Percentiles rank a stretch among this genome's conserved stretches.
These are phyloP conservation scores for Hydropsyche betteni DNA, from an alignment of 2,888 invertebrate species.

Conservation along the genomic window DNA sequence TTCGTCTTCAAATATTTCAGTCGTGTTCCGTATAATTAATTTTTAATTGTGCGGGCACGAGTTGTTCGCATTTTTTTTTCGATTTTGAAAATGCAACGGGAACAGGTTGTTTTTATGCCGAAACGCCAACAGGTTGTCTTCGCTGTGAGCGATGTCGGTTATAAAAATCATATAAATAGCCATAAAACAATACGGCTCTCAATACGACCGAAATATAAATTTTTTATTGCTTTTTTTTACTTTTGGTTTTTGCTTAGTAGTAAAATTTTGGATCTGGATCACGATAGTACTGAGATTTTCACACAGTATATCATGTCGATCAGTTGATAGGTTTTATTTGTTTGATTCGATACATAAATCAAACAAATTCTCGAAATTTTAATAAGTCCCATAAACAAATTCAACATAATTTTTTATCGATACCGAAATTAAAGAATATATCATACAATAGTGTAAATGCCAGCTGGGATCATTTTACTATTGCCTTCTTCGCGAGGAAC, in stretches of 20 bases:
- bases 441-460: slow-evolving; percentile 1
- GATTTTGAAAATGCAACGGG: slow-evolving; percentile 8
- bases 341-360: neutral
- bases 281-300: too few relatives aligned
- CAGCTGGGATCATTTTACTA: neutral
- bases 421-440: too few relatives aligned
- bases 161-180: slow-evolving; percentile 37
- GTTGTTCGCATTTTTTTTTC: slow-evolving; percentile 7
- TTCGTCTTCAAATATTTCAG: too few relatives aligned
- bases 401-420: too few relatives aligned
- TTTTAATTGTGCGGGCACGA: too few relatives aligned
- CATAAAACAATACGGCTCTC: slow-evolving; percentile 29
- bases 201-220: slow-evolving; percentile 34
- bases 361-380: too few relatives aligned
- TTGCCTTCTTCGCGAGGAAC: slow-evolving; percentile 24
- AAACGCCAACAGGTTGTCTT: slow-evolving; percentile 30
- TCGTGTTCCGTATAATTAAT: too few relatives aligned
- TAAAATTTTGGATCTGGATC: slow-evolving; percentile 1
- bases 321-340: neutral
- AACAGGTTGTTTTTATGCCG: slow-evolving; percentile 25
- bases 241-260: neutral
- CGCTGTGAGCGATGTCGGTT: slow-evolving; percentile 29
- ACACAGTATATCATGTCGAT: neutral
- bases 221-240: slow-evolving; percentile 21
- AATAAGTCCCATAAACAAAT: too few relatives aligned